These are phyloP conservation scores for Drymodes brunneopygia DNA, from an alignment of 2,113 vertebrate genomes.

Conservation along the genomic window DNA sequence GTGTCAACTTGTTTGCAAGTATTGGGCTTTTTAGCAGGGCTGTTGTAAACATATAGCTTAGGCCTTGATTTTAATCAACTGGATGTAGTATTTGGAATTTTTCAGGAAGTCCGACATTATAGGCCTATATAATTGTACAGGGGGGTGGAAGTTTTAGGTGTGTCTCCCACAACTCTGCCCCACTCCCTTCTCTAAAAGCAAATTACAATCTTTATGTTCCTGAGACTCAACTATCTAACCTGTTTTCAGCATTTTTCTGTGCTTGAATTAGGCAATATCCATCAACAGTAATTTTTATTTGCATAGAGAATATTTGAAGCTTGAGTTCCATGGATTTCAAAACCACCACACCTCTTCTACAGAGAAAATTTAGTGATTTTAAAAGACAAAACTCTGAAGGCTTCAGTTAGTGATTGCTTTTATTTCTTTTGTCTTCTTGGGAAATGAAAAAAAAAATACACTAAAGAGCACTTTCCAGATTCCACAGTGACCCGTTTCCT, in stretches of 20 bases:
- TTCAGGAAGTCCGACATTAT: background rate
- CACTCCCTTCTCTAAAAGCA: background rate
- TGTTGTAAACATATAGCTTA: background rate
- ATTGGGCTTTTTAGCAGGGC: background rate
- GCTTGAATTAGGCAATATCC: background rate
- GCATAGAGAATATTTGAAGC: background rate
- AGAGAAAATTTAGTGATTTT: background rate
- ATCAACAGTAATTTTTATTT: background rate
- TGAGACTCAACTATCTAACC: background rate
- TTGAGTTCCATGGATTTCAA: background rate
- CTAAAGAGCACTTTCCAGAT: background rate
- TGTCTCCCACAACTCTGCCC: background rate
- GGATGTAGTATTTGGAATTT: background rate
- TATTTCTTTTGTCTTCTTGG: background rate
- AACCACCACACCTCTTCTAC: background rate
- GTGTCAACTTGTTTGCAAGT: background rate
- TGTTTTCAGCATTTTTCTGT: background rate
- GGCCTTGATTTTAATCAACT: background rate
- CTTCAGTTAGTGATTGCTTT: background rate
- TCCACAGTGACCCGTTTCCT: background rate
- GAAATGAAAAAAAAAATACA: background rate
- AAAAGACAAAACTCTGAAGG: background rate
- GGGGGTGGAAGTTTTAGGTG: rapidly evolving
- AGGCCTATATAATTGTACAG: background rate
- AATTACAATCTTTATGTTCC: background rate